Percentiles rank a stretch among this genome's conserved stretches.
These are phyloP conservation scores for Diploptera punctata DNA, from an alignment of 2,888 invertebrate species.

Conservation along the genomic window DNA sequence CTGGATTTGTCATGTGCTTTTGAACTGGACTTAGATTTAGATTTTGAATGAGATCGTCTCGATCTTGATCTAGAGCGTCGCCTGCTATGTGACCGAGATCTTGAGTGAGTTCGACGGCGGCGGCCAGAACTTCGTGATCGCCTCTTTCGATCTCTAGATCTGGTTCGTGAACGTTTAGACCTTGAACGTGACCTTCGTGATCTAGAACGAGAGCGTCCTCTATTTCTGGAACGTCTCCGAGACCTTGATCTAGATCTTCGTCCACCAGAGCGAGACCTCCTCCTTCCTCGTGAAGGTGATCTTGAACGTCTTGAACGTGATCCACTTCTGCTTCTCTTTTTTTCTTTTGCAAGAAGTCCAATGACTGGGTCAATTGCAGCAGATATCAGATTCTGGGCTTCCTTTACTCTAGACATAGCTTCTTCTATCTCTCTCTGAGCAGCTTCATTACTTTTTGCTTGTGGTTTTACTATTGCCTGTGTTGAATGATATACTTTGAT, in stretches of 20 bases:
- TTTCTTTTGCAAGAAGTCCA: constrained; percentile 83
- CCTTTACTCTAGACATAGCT: constrained; percentile 95
- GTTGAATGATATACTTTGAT: constrained; percentile 86
- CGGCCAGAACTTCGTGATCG: constrained; percentile 47
- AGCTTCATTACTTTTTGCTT: constrained; percentile 94
- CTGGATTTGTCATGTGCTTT: constrained; percentile 54
- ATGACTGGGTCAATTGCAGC: constrained; percentile 93
- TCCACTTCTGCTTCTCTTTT: constrained; percentile 69
- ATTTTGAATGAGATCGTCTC: constrained; percentile 56
- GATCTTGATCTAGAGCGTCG: constrained; percentile 48
- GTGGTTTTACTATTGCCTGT: constrained; percentile 90
- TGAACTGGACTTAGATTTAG: constrained; percentile 55
- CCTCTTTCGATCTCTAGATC: constrained; percentile 55
- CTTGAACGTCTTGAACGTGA: constrained; percentile 60
- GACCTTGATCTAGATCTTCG: constrained; percentile 46
- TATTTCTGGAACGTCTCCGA: constrained; percentile 49
- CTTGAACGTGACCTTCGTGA: constrained; percentile 65
- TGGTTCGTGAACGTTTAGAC: constrained; percentile 64
- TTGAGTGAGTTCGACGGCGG: constrained; percentile 41
- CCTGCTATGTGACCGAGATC: constrained; percentile 47
- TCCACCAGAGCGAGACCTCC: constrained; percentile 48
- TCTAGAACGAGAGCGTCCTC: constrained; percentile 55
- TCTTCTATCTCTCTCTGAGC: constrained; percentile 96
- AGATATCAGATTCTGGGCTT: constrained; percentile 93
- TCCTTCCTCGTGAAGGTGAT: constrained; percentile 48